phyloP scores from a whole-genome alignment of 2,888 invertebrate species.

The Caenorhabditis virilis region DNA sequence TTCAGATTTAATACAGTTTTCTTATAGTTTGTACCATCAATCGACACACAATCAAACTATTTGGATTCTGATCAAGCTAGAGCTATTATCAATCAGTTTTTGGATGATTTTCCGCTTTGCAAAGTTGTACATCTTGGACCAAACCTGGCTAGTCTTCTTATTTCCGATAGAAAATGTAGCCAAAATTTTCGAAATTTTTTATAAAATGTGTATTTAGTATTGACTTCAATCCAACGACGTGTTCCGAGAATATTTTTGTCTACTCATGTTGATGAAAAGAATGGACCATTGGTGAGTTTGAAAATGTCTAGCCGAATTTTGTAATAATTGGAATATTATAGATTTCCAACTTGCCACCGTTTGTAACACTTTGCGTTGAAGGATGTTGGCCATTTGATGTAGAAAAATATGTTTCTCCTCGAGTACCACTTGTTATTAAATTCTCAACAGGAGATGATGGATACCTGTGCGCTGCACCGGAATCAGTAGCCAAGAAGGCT shows the following conservation, averaged over 20 bases:
- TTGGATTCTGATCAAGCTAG: slow-evolving; percentile 51
- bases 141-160: slow-evolving; percentile 52
- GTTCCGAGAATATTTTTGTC: slow-evolving; percentile 57
- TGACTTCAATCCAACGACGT: slow-evolving; percentile 54
- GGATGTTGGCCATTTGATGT: slow-evolving; percentile 53
- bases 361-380: slow-evolving; percentile 58
- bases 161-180: slow-evolving; percentile 46
- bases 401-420: slow-evolving; percentile 50
- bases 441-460: slow-evolving; percentile 63
- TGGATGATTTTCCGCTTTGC: slow-evolving; percentile 61
- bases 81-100: slow-evolving; percentile 53
- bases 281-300: slow-evolving; percentile 28
- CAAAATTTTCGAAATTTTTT: background rate
- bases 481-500: slow-evolving; percentile 60
- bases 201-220: slow-evolving; percentile 25
- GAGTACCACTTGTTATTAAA: slow-evolving; percentile 54
- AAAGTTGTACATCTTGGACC: slow-evolving; percentile 60
- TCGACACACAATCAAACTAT: slow-evolving; percentile 63
- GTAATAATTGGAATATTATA: slow-evolving; percentile 4
- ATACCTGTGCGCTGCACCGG: slow-evolving; percentile 61
- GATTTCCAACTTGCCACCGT: slow-evolving; percentile 53
- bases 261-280: slow-evolving; percentile 49
- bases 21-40: slow-evolving; percentile 56
- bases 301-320: background rate
- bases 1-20: too few relatives aligned